A percentile compares a stretch with the other conserved stretches of the same genome.
phyloP scores from a whole-genome alignment of 1,140 invertebrate genomes.

The Drosophila baimaii region DNA sequence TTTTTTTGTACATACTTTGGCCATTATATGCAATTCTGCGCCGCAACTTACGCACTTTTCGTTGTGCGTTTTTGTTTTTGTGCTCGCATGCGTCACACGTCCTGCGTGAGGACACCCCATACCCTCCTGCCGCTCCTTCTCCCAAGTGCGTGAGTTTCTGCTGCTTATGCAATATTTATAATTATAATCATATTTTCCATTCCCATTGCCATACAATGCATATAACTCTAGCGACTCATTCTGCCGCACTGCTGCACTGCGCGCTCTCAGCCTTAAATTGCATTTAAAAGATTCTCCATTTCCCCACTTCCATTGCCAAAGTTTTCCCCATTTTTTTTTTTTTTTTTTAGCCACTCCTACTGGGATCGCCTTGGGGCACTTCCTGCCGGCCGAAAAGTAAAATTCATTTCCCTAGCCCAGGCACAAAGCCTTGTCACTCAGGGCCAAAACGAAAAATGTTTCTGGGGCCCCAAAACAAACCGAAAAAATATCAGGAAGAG shows the following conservation, averaged over 20 bases:
- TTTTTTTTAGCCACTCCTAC: conserved; percentile 24
- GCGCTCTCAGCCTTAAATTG: conserved; percentile 55
- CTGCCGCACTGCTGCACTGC: conserved; percentile 53
- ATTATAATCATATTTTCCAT: conserved; percentile 66
- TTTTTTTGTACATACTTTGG: conserved; percentile 37
- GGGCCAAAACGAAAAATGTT: conserved; percentile 64
- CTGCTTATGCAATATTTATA: conserved; percentile 65
- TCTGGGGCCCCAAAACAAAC: conserved; percentile 52
- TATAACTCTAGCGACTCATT: conserved; percentile 46
- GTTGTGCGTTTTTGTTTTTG: conserved; percentile 64
- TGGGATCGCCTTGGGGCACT: conserved; percentile 54
- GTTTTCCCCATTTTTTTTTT: conserved; percentile 3
- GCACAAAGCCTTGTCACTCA: conserved; percentile 74
- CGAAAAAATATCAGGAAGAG: conserved; percentile 28
- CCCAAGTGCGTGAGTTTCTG: conserved; percentile 40
- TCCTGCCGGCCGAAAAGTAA: conserved; percentile 73
- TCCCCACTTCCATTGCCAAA: neutral
- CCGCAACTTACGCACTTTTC: conserved; percentile 73
- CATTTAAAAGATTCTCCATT: conserved; percentile 49
- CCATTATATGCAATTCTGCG: conserved; percentile 62
- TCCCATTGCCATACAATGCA: conserved; percentile 47
- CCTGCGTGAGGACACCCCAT: conserved; percentile 40
- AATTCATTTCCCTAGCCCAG: conserved; percentile 75
- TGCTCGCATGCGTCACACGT: conserved; percentile 68
- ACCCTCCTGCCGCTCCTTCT: neutral